Conservation (phyloP, 64 coral and sea anemone species). For the Cladopsammia gracilis region DNA sequence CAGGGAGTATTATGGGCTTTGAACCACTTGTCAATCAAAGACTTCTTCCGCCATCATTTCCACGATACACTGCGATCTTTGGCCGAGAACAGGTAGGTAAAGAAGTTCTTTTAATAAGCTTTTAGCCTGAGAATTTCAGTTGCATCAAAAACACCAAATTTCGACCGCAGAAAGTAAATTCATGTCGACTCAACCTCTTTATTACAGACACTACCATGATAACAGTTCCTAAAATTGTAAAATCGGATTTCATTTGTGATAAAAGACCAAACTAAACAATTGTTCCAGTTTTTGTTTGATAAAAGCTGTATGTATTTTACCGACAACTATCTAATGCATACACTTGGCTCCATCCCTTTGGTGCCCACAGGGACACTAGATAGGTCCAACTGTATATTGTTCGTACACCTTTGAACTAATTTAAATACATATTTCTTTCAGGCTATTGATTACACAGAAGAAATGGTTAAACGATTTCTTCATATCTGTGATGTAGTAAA, state of each 20-base stretch:
- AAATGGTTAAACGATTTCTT: conserved; percentile 82
- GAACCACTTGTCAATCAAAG: conserved; percentile 96
- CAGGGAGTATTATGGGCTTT: conserved; percentile 96
- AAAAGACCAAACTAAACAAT: no score
- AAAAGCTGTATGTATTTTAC: no score
- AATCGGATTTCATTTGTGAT: no score
- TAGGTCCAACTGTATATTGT: background rate
- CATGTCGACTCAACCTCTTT: no score
- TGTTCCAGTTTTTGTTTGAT: no score
- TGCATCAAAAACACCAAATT: no score
- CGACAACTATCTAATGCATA: no score
- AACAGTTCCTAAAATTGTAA: no score
- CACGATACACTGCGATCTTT: conserved; percentile 89
- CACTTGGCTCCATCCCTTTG: no score
- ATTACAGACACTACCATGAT: no score
- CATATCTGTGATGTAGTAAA: conserved; percentile 86
- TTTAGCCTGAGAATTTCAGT: background rate
- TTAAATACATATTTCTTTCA: conserved; percentile 10
- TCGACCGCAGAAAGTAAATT: background rate
- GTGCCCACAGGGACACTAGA: no score
- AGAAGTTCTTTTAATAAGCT: background rate
- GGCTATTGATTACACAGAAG: conserved; percentile 91
- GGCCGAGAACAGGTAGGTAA: conserved; percentile 68
- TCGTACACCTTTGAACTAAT: background rate
- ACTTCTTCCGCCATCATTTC: conserved; percentile 96